These are phyloP conservation scores for Microchrysa polita DNA, from an alignment of 2,888 invertebrate genomes.

Conservation along the genomic window DNA sequence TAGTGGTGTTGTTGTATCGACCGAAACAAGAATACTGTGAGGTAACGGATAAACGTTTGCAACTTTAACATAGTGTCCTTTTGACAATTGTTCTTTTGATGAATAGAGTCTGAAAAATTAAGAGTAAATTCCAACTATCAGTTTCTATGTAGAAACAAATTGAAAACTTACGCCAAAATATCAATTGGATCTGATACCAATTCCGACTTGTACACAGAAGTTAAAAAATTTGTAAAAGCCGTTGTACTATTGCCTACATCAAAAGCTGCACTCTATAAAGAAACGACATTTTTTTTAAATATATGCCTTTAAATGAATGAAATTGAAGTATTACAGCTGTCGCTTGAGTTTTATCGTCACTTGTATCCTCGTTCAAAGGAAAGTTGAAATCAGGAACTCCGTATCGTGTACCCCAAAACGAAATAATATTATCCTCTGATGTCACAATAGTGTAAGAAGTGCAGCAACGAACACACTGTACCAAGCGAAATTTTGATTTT, in stretches of 20 bases:
- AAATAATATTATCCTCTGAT: slow-evolving; percentile 72
- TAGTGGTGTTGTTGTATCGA: slow-evolving; percentile 72
- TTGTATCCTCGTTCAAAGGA: slow-evolving; percentile 43
- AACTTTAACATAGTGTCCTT: slow-evolving; percentile 68
- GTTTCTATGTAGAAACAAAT: neutral
- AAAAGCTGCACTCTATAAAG: slow-evolving; percentile 41
- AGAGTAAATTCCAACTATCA: neutral
- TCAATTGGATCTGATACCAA: slow-evolving; percentile 66
- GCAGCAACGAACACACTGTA: slow-evolving; percentile 72
- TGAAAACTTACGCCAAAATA: slow-evolving; percentile 66
- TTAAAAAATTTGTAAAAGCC: slow-evolving; percentile 63
- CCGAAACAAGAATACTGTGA: slow-evolving; percentile 69
- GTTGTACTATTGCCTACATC: slow-evolving; percentile 61
- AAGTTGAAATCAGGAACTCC: slow-evolving; percentile 58
- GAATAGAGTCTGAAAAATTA: slow-evolving; percentile 63
- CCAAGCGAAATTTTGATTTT: slow-evolving; percentile 47
- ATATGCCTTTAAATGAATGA: neutral
- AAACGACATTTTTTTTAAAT: neutral
- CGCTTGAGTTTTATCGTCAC: slow-evolving; percentile 31
- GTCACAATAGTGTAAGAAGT: slow-evolving; percentile 73
- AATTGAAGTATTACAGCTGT: neutral
- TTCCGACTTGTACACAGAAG: slow-evolving; percentile 64
- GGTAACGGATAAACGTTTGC: slow-evolving; percentile 68
- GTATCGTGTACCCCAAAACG: slow-evolving; percentile 74
- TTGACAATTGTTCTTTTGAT: slow-evolving; percentile 66